A percentile compares a stretch with the other conserved stretches of the same genome.
These are phyloP conservation scores for Mallotus villosus DNA, from an alignment of 2,797 vertebrate species.

Conservation along the genomic window DNA sequence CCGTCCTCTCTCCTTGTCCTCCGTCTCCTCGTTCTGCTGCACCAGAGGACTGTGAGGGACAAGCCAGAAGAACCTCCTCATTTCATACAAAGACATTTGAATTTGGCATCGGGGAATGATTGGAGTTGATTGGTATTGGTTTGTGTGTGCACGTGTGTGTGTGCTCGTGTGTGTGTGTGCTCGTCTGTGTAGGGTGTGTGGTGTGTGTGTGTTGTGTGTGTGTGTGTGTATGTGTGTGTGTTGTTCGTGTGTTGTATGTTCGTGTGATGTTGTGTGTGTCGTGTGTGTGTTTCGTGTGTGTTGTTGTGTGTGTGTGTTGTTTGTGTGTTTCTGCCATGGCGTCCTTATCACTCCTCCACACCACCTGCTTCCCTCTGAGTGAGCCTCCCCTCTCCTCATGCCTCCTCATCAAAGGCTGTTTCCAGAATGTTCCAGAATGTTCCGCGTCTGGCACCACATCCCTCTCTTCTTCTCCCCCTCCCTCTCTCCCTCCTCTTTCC, in stretches of 20 bases:
- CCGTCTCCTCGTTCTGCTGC: conserved; percentile 3
- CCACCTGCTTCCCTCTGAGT: conserved; percentile 76
- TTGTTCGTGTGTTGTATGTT: too few species aligned
- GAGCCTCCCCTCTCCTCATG: conserved; percentile 72
- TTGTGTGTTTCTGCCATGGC: conserved; percentile 68
- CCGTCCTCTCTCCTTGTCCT: conserved; percentile 24
- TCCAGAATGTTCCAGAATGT: conserved; percentile 61
- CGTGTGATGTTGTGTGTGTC: too few species aligned
- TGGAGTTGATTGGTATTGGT: conserved; percentile 32
- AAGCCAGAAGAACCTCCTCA: conserved; percentile 33
- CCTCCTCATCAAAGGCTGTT: conserved; percentile 73
- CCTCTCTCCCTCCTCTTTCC: conserved; percentile 21
- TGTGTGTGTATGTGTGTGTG: conserved; percentile 12
- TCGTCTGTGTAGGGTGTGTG: too few species aligned
- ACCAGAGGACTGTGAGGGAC: conserved; percentile 18
- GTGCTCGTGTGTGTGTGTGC: too few species aligned
- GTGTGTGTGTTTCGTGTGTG: too few species aligned
- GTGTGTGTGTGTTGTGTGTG: too few species aligned
- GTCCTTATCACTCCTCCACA: conserved; percentile 77
- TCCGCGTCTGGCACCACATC: conserved; percentile 53
- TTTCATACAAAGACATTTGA: conserved; percentile 58
- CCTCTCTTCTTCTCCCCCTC: too few species aligned
- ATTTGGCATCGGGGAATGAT: conserved; percentile 46
- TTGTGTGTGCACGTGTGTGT: conserved; percentile 14
- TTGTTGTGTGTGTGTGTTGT: conserved; percentile 11